A percentile compares a stretch with the other conserved stretches of the same genome.
phyloP scores from a whole-genome alignment of 1,140 invertebrate species.

The Bacillus rossius region DNA sequence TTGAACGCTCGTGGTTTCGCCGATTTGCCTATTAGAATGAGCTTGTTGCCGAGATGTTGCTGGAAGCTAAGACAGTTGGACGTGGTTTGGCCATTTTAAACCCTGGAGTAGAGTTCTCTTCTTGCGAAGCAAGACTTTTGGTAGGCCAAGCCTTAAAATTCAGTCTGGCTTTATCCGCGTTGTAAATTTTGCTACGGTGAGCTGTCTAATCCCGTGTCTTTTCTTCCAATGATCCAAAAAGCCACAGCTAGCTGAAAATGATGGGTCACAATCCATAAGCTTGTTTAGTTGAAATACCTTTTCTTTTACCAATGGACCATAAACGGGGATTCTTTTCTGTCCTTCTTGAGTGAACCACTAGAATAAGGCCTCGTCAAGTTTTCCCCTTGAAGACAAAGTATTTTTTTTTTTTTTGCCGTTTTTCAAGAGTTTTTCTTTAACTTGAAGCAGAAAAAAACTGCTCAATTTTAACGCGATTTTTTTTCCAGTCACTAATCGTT shows the following conservation, averaged over 20 bases:
- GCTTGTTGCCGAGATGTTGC: too few species aligned
- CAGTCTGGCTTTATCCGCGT: slow-evolving; percentile 40
- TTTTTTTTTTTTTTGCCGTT: too few species aligned
- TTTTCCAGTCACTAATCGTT: too few species aligned
- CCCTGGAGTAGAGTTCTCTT: too few species aligned
- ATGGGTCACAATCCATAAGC: slow-evolving; percentile 13
- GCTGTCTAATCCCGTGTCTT: slow-evolving; percentile 31
- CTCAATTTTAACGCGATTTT: too few species aligned
- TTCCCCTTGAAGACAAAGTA: not conserved
- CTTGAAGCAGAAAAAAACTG: too few species aligned
- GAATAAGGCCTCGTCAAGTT: slow-evolving; percentile 14
- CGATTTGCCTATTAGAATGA: too few species aligned
- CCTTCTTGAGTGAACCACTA: slow-evolving; percentile 18
- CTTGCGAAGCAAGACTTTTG: too few species aligned
- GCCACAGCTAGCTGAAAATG: slow-evolving; percentile 34
- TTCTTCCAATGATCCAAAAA: slow-evolving; percentile 29
- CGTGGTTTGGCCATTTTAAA: slow-evolving; percentile 29
- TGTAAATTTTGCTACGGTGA: slow-evolving; percentile 37
- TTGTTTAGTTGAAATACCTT: slow-evolving; percentile 21
- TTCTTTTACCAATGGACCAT: slow-evolving; percentile 9
- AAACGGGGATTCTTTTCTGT: slow-evolving; percentile 14
- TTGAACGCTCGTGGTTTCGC: too few species aligned
- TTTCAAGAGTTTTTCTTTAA: too few species aligned
- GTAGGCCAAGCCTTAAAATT: slow-evolving; percentile 36
- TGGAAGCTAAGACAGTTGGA: slow-evolving; percentile 5